Base-by-base conservation (phyloP, 2,888 invertebrate species). In the Xanthostigma xanthostigma region DNA sequence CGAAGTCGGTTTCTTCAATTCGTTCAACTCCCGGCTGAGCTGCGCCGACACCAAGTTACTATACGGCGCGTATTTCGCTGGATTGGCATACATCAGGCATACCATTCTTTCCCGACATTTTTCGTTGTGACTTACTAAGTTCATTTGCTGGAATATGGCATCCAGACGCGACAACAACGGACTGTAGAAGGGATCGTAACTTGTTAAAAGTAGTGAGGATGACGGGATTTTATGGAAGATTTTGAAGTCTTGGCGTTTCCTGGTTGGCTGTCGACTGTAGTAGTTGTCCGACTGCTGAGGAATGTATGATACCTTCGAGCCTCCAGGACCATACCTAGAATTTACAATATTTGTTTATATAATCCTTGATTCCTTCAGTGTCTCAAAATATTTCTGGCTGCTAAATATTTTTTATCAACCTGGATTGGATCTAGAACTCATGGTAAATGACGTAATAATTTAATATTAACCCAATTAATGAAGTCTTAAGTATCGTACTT, bases 181-280 rank as follows among this genome's bases (percentile, higher is more conserved):
- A 53, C 89, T 89, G 65, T 91, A 91, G 69, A 91, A 91, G 0
- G 91, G 90, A 63, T 91, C 91, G 65, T 88, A 91, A 65, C 85
- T 87, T 54, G 86, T 85, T 49, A 90, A 69, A 46, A 89, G 74
- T 64, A 89, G 69, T 1, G 88, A 87, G 1, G 88, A 88, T 33
- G 81, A 76, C 34, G 89, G 89, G 56, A 90, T 88, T 62, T 86
- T 86, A 63, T 88, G 88, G 74, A 90, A 90, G 39, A 82, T 78
- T 75, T 88, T 87, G 62, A 83, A 89, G 58, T 84, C 79, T 53
- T 79, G 77, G 8, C 43, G 36, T 60, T 59, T 71, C 61, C 63
- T 66, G 35, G 58, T 58, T 10, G 69, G 64, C 54, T 79, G 76
- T 53, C 77, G 72, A 53, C 76, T 72, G 59, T 83, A 83, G 60